Evolutionary conservation across 2,113 vertebrate species (phyloP).

Genomic region (Cyanoliseus patagonus): DNA sequence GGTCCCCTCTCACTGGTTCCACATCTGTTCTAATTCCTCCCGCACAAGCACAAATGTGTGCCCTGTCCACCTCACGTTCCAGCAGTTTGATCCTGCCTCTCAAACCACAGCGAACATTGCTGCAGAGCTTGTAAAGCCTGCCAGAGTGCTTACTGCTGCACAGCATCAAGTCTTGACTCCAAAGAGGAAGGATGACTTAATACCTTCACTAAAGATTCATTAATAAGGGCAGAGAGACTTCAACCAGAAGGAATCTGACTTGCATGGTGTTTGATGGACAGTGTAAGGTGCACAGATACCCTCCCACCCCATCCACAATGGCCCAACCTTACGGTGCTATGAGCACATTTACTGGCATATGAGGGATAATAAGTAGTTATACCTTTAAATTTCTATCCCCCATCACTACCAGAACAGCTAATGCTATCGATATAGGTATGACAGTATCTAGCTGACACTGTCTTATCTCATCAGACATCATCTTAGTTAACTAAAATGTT

Average conservation of each 20-base stretch:
- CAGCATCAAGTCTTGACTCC: not conserved
- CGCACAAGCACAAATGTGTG: not conserved
- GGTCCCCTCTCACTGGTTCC: not conserved
- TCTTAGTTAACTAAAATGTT: not conserved
- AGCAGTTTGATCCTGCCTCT: not conserved
- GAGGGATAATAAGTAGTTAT: not conserved
- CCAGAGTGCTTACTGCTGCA: not conserved
- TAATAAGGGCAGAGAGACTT: not conserved
- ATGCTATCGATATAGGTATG: not conserved
- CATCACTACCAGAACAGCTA: not conserved
- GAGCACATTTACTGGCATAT: not conserved
- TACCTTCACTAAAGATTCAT: not conserved
- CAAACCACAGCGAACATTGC: not conserved
- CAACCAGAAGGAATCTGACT: not conserved
- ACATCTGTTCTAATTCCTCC: not conserved
- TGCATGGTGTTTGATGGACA: not conserved
- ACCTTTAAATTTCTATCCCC: not conserved
- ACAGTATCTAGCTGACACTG: not conserved
- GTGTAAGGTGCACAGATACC: not conserved
- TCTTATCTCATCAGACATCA: no score
- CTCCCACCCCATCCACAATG: accelerated
- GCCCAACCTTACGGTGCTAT: not conserved
- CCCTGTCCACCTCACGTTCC: not conserved
- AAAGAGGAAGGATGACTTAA: not conserved
- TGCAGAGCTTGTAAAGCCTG: slow-evolving; percentile 26